A percentile compares a stretch with the other conserved stretches of the same genome.
phyloP scores from a whole-genome alignment of 2,113 vertebrate genomes.

The Myotis yumanensis region DNA sequence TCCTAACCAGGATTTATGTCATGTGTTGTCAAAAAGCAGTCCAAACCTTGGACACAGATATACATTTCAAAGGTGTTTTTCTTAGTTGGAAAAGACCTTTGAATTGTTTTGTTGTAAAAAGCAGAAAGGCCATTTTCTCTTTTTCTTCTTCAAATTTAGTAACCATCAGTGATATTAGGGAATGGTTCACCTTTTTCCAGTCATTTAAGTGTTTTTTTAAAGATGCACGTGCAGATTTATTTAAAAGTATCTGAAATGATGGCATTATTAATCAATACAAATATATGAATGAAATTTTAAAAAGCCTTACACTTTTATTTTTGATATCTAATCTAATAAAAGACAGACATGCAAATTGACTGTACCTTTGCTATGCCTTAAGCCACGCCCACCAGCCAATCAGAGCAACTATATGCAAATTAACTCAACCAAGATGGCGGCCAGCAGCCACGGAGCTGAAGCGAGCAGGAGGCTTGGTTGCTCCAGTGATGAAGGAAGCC shows the following conservation, averaged over 20 bases:
- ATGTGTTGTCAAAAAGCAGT: constrained; percentile 74
- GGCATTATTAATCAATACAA: not conserved
- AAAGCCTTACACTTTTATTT: constrained; percentile 23
- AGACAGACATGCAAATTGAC: too few relatives aligned
- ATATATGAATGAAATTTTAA: constrained; percentile 18
- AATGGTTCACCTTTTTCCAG: constrained; percentile 68
- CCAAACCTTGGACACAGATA: constrained; percentile 61
- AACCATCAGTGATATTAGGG: constrained; percentile 44
- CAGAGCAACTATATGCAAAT: too few relatives aligned
- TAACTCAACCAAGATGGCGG: too few relatives aligned
- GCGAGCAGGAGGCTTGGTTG: too few relatives aligned
- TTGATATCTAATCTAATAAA: not conserved
- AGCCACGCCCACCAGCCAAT: too few relatives aligned
- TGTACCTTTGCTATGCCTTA: too few relatives aligned
- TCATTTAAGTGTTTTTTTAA: constrained; percentile 34
- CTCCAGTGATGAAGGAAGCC: too few relatives aligned
- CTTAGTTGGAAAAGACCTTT: constrained; percentile 64
- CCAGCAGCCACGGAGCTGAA: too few relatives aligned
- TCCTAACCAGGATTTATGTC: constrained; percentile 77
- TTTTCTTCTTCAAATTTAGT: constrained; percentile 53
- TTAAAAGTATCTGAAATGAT: constrained; percentile 71
- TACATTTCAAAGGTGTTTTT: constrained; percentile 65
- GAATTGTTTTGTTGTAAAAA: constrained; percentile 70
- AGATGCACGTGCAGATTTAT: constrained; percentile 22
- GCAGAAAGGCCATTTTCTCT: constrained; percentile 50